Evolutionary conservation across 2,888 invertebrate species (phyloP).

Genomic region (Mythimna pallens): DNA sequence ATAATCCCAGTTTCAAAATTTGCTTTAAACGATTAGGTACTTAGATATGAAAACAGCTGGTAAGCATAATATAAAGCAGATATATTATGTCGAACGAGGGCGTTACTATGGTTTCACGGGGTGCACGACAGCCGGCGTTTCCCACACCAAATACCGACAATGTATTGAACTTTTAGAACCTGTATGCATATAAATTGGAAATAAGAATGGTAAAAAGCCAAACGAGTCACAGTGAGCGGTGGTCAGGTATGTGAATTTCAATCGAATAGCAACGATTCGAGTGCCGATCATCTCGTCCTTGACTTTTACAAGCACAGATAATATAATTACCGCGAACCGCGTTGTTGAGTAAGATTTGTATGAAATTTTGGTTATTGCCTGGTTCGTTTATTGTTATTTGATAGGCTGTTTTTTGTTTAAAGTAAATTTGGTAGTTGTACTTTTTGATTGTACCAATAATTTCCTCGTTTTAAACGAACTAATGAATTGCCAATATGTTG

Average conservation of each 20-base stretch:
- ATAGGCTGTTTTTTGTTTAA: constrained; percentile 29
- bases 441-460: constrained; percentile 2
- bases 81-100: constrained; percentile 28
- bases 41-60: constrained; percentile 9
- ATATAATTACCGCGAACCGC: constrained; percentile 64
- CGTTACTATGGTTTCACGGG: constrained; percentile 52
- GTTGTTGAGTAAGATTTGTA: constrained; percentile 54
- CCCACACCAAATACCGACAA: constrained; percentile 24
- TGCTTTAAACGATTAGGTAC: background rate
- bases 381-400: constrained; percentile 43
- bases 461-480: background rate
- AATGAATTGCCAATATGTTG: background rate
- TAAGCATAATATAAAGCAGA: constrained; percentile 4
- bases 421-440: constrained; percentile 12
- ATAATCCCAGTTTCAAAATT: background rate
- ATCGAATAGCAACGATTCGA: constrained; percentile 36
- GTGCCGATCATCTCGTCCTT: constrained; percentile 67
- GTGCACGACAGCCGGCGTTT: constrained; percentile 34
- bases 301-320: constrained; percentile 71
- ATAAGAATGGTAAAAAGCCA: constrained; percentile 31
- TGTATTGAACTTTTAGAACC: constrained; percentile 26
- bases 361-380: constrained; percentile 49
- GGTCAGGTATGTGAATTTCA: constrained; percentile 44
- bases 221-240: constrained; percentile 43
- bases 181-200: constrained; percentile 33